These are phyloP conservation scores for Tholera decimalis DNA, from an alignment of 2,888 invertebrate species.

Conservation along the genomic window DNA sequence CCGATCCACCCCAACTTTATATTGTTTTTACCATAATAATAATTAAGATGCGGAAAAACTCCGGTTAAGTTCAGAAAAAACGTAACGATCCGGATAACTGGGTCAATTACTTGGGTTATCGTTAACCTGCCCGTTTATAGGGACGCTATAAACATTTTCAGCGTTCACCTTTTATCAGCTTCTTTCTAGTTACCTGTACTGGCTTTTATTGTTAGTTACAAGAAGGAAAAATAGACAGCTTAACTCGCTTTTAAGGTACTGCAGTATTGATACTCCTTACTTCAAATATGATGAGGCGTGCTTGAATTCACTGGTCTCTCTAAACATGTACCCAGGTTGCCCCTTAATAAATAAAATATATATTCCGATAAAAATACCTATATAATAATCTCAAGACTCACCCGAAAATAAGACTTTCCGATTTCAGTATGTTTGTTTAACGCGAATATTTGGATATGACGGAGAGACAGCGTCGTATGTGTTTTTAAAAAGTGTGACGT, in stretches of 20 bases:
- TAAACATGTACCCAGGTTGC: no score
- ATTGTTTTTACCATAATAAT: constrained; percentile 32
- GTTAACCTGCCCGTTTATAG: constrained; percentile 47
- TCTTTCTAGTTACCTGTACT: constrained; percentile 12
- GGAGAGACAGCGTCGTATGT: no score
- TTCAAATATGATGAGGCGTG: no score
- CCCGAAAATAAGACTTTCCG: no score
- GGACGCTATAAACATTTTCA: constrained; percentile 48
- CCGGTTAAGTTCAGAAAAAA: constrained; percentile 39
- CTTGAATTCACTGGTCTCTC: no score
- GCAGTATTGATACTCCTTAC: no score
- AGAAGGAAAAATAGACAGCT: neutral
- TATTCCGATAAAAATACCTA: no score
- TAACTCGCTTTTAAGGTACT: neutral
- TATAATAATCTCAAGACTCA: no score
- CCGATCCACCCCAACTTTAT: neutral
- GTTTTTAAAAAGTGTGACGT: no score
- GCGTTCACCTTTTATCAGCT: constrained; percentile 40
- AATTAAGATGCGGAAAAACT: constrained; percentile 47
- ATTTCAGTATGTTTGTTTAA: no score
- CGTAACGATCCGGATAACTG: constrained; percentile 57
- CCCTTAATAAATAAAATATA: no score
- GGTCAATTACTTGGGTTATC: constrained; percentile 60
- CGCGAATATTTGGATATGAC: no score
- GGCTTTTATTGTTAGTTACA: constrained; percentile 15